Base-by-base conservation (phyloP, 1,140 invertebrate genomes). In the fruit fly (Drosophila melanogaster) region DNA sequence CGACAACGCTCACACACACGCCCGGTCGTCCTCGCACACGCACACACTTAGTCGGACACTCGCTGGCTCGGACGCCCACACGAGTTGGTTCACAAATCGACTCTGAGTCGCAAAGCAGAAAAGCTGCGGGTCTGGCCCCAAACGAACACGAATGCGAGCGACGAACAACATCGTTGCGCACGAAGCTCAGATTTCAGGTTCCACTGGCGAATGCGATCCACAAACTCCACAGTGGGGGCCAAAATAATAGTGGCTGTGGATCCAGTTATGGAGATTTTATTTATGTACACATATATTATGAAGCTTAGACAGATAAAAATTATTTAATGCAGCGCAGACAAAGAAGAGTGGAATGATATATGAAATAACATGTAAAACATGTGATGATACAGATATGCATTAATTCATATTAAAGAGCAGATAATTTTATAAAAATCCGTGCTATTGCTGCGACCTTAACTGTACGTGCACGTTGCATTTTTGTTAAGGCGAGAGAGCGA, bases 131-230 rank as follows among this genome's bases (percentile, higher is more conserved):
- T 43, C 15, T 58, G 19, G 57, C 56, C 79, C 75, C 76, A 64
- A 70, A 57, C 7, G 14, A 70, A 57, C 3, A 24, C 56, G 70
- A 67, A 15, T 44, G 24, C 24, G 53, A 46, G 11, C 44, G 8
- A 46, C 19, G 14, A 38, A 53, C 69, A 55, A 51, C 44, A 60
- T 51, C 54, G 38, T 54, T 62, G 79, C 80, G 79, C 80, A 81
- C 79, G 76, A 79, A 84, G 80, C 84, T 87, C 83, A 76, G 84
- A 89, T 89, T 87, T 83, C 67, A 79, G 38, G 57, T 60, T 89
- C 83, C 84, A 79, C 24, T 14, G 11, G 12, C 15, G 35, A 70
- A 83, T 76, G 41, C 40, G 14, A 47, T 79, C 83, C 83, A 86
- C 75, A 77, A 22, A 35, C 11, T 14, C 6, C 26, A 61, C 24